phyloP scores from a whole-genome alignment of 1,140 invertebrate genomes.

The Ips nitidus region DNA sequence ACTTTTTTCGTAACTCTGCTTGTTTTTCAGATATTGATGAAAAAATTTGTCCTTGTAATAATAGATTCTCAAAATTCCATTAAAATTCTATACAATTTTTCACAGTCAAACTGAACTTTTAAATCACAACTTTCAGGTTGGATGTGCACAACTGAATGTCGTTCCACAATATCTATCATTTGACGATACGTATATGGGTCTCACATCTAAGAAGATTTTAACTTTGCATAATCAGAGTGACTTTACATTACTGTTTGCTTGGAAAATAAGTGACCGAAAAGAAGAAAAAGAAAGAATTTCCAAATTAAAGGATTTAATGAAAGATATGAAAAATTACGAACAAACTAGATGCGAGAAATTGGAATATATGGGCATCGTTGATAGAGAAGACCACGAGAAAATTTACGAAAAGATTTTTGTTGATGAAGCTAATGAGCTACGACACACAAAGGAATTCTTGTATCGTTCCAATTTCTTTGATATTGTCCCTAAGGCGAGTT shows the following conservation, averaged over 20 bases:
- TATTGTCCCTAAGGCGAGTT: constrained; percentile 33
- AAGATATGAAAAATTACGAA: constrained; percentile 27
- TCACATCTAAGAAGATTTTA: constrained; percentile 48
- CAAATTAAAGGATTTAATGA: constrained; percentile 12
- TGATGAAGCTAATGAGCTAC: constrained; percentile 21
- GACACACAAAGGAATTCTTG: constrained; percentile 17
- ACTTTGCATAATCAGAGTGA: constrained; percentile 54
- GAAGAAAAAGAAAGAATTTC: constrained; percentile 41
- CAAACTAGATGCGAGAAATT: constrained; percentile 19
- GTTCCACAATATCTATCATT: constrained; percentile 36
- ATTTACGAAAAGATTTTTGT: constrained; percentile 35
- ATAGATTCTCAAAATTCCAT: no score
- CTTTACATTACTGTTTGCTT: constrained; percentile 51
- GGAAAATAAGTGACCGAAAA: constrained; percentile 47
- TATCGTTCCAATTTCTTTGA: constrained; percentile 26
- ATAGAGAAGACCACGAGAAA: constrained; percentile 15
- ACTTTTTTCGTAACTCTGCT: no score
- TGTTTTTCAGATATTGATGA: no score
- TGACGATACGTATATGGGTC: constrained; percentile 53
- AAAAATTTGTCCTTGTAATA: no score
- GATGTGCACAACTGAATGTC: no score
- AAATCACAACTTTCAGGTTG: no score
- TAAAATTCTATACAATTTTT: not conserved
- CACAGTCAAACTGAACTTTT: constrained; percentile 43
- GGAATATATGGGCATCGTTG: constrained; percentile 28